A percentile compares a stretch with the other conserved stretches of the same genome.
phyloP scores from a whole-genome alignment of 1,140 invertebrate genomes.

The Macrosteles quadrilineatus region DNA sequence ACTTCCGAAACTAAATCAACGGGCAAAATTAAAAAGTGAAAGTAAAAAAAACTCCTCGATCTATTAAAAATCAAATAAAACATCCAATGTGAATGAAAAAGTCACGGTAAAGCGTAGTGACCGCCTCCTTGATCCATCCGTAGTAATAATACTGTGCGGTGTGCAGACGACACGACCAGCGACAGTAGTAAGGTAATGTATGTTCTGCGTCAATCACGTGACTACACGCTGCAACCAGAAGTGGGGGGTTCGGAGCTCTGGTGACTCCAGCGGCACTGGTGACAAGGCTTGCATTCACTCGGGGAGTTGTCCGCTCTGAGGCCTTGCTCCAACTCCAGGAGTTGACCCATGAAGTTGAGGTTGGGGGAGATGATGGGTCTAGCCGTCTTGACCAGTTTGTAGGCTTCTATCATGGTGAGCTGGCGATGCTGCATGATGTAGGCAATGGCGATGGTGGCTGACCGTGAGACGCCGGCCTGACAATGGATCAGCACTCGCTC shows the following conservation, averaged over 20 bases:
- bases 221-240: slow-evolving; percentile 56
- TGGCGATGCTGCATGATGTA: slow-evolving; percentile 91
- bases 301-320: slow-evolving; percentile 52
- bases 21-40: neutral
- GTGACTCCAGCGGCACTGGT: slow-evolving; percentile 58
- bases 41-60: slow-evolving; percentile 1
- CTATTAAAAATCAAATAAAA: slow-evolving; percentile 30
- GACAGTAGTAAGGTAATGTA: too few relatives aligned
- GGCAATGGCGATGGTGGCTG: slow-evolving; percentile 92
- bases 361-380: slow-evolving; percentile 94
- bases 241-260: slow-evolving; percentile 54
- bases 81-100: slow-evolving; percentile 23
- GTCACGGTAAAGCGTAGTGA: neutral
- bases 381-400: slow-evolving; percentile 81
- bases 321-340: slow-evolving; percentile 82
- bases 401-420: slow-evolving; percentile 86
- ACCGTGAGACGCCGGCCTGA: slow-evolving; percentile 92
- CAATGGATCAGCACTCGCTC: slow-evolving; percentile 89
- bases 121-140: too few relatives aligned
- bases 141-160: too few relatives aligned
- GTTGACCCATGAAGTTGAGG: slow-evolving; percentile 95
- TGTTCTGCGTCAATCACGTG: too few relatives aligned
- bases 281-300: slow-evolving; percentile 50
- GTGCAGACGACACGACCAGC: too few relatives aligned
- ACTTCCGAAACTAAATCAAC: neutral